Evolutionary conservation across 2,113 vertebrate species (phyloP), one percentile per base, ranked within the genome.

Genomic region (Pelvicachromis taeniatus): DNA sequence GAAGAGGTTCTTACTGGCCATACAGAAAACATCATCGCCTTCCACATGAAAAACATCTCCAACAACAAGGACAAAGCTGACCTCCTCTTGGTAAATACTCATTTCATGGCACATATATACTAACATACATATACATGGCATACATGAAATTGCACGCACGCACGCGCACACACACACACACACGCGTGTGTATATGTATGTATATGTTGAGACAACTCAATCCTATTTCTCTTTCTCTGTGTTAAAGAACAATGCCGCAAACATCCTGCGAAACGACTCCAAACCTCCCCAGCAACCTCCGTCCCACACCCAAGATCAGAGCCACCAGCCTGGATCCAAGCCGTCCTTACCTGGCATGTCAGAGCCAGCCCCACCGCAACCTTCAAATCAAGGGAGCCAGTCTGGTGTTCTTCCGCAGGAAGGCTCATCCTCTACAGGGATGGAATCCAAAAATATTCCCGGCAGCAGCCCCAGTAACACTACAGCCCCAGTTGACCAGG

Each of bases 1-100:
- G 98, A 99, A 96, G 97, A 98, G 77, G 98, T 99, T 84, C 92
- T 99, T 91, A 99, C 98, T 89, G 99, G 98, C 91, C 98, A 98
- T 87, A 97, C 97, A 82, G 98, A 99, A 95, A 99, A 98, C 58
- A 99, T 99, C 0, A 97, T 99, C 91, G 96, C 97, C 95, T 99
- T 99, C 96, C 99, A 99, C 90, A 97, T 99, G 96, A 99, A 99
- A 96, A 99, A 99, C 96, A 97, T 98, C 96, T 99, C 98, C 86
- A 98, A 97, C 95, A 97, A 96, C 97, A 99, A 99, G 95, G 95
- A 99, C 90, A 97, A 98, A 95, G 97, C 97, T 95, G 96, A 97
- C 95, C 97, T 96, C 88, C 96, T 97, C 59, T 93, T 97, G 98
- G 98, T 99, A 97, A 93, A 83, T 10, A 87, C 42, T 73, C 9